Conservation (phyloP, 2,888 invertebrate species). For the Meteorus colon region DNA sequence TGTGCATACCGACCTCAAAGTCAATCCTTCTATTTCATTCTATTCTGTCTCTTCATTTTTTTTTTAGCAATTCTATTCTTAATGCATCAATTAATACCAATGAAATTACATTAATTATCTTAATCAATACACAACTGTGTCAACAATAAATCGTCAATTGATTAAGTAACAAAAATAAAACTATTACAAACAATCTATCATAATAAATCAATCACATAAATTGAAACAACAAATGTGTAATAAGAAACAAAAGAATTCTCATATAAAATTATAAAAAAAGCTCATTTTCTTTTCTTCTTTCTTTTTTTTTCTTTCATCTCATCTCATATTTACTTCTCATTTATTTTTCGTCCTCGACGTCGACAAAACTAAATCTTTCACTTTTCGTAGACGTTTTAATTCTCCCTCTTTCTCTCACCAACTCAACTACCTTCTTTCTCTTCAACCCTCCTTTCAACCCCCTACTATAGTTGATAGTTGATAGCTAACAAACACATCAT, state of each 20-base stretch:
- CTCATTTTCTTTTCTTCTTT: background rate
- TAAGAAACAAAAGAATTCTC: too few species aligned
- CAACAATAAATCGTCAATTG: background rate
- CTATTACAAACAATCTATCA: too few species aligned
- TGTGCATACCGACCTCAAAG: constrained; percentile 2
- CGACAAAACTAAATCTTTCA: constrained; percentile 7
- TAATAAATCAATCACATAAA: too few species aligned
- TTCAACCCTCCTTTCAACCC: background rate
- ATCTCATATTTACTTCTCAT: background rate
- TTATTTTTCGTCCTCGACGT: background rate
- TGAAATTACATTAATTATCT: background rate
- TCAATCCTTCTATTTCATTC: background rate
- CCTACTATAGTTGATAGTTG: constrained; percentile 50
- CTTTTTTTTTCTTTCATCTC: background rate
- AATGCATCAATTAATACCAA: background rate
- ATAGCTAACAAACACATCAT: constrained; percentile 56
- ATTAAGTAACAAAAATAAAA: background rate
- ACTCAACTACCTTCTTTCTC: background rate
- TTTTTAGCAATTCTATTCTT: background rate
- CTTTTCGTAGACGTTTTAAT: background rate
- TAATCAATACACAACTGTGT: background rate
- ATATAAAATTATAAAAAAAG: too few species aligned
- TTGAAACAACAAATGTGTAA: too few species aligned
- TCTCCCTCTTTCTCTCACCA: background rate
- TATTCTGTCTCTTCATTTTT: background rate